Evolutionary conservation across 2,888 invertebrate species (phyloP).

Genomic region (Salticus scenicus): DNA sequence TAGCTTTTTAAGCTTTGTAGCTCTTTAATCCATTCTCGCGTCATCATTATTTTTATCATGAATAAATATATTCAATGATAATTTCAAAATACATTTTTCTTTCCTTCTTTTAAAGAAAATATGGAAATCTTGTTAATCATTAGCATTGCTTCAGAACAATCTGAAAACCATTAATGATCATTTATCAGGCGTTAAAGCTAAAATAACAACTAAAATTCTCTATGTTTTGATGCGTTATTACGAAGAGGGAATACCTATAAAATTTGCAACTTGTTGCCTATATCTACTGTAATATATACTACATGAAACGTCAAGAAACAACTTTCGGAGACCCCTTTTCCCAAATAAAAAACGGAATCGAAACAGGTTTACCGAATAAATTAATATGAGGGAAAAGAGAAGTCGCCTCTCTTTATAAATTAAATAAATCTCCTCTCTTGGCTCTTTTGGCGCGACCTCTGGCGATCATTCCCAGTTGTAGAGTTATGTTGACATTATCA

Average conservation of each 20-base stretch:
- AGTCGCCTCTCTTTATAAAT: neutral
- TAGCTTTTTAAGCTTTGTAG: too few species aligned
- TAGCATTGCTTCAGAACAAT: neutral
- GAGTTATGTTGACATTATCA: conserved; percentile 28
- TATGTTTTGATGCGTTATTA: too few species aligned
- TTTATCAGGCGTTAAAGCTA: neutral
- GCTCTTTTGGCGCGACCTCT: conserved; percentile 10
- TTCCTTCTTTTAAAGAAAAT: too few species aligned
- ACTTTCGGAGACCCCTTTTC: neutral
- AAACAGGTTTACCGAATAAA: conserved; percentile 63
- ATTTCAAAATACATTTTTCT: too few species aligned
- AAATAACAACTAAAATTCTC: neutral
- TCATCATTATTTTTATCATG: too few species aligned
- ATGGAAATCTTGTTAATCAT: too few species aligned
- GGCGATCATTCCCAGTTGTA: neutral
- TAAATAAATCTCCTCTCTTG: conserved; percentile 21
- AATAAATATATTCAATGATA: too few species aligned
- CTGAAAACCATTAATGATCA: neutral
- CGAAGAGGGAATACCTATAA: neutral
- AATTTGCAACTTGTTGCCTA: neutral
- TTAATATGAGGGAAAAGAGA: conserved; percentile 12
- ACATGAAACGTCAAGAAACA: neutral
- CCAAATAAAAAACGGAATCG: conserved; percentile 5
- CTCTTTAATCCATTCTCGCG: too few species aligned
- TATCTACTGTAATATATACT: neutral